Conservation (phyloP, 1,140 invertebrate genomes). For the Eufriesea mexicana region DNA sequence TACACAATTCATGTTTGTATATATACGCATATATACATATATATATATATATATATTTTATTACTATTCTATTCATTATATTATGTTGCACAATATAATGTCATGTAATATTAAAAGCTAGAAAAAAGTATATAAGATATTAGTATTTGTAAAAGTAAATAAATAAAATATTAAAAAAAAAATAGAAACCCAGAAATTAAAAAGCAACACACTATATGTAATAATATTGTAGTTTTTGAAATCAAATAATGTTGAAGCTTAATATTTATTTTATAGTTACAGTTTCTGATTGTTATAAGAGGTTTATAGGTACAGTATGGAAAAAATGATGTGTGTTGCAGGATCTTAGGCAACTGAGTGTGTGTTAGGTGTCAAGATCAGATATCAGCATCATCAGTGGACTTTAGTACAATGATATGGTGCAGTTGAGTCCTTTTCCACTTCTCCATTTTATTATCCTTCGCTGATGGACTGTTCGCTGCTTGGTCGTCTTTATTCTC, state of each 20-base stretch:
- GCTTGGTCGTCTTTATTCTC: constrained; percentile 72
- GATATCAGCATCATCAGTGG: constrained; percentile 58
- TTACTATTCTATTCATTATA: not conserved
- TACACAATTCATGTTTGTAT: not conserved
- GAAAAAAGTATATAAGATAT: not conserved
- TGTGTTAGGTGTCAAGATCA: constrained; percentile 73
- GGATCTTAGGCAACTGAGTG: constrained; percentile 73
- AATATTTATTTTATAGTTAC: constrained; percentile 41
- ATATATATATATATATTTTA: not conserved
- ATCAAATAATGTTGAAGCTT: not conserved
- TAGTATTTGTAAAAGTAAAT: not conserved
- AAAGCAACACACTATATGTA: not conserved
- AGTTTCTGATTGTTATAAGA: constrained; percentile 51
- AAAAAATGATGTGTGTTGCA: constrained; percentile 76
- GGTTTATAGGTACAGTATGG: constrained; percentile 68
- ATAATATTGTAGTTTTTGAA: not conserved
- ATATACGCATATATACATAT: not conserved
- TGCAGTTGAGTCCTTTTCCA: constrained; percentile 72
- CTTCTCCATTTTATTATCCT: constrained; percentile 73
- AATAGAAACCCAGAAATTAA: not conserved
- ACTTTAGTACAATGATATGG: constrained; percentile 65
- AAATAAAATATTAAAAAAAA: not conserved
- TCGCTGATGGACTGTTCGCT: constrained; percentile 69
- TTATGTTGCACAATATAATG: not conserved
- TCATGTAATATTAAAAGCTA: not conserved